phyloP scores from a whole-genome alignment of 2,797 vertebrate genomes.

The Chaetophractus vellerosus region DNA sequence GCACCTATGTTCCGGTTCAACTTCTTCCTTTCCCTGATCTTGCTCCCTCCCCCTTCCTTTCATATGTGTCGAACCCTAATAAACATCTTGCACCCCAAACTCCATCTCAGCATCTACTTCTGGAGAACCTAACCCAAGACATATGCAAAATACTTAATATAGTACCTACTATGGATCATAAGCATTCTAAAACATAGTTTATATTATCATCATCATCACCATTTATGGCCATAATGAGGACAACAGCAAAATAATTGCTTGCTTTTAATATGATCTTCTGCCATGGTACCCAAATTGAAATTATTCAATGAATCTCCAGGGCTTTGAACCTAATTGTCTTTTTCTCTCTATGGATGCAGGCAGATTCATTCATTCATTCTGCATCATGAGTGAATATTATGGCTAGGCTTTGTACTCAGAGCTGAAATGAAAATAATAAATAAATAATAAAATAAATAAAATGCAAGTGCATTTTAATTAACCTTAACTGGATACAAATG shows the following conservation, averaged over 20 bases:
- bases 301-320: not conserved
- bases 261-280: slow-evolving; percentile 4
- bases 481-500: not conserved
- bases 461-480: slow-evolving; percentile 46
- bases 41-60: not conserved
- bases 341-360: not conserved
- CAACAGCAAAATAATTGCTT: not conserved
- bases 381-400: not conserved
- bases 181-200: not conserved
- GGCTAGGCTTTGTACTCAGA: not conserved
- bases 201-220: not conserved
- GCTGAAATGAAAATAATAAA: not conserved
- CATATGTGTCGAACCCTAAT: not conserved
- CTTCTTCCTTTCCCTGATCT: not conserved
- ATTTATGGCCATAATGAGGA: not conserved
- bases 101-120: not conserved
- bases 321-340: not conserved
- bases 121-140: not conserved
- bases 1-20: not conserved
- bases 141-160: not conserved
- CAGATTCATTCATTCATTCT: not conserved
- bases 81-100: not conserved
- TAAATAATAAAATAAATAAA: too few relatives aligned
- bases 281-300: not conserved
- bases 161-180: not conserved